Base-by-base conservation (phyloP, 92 coral and sea anemone species). In the Porites rus region DNA sequence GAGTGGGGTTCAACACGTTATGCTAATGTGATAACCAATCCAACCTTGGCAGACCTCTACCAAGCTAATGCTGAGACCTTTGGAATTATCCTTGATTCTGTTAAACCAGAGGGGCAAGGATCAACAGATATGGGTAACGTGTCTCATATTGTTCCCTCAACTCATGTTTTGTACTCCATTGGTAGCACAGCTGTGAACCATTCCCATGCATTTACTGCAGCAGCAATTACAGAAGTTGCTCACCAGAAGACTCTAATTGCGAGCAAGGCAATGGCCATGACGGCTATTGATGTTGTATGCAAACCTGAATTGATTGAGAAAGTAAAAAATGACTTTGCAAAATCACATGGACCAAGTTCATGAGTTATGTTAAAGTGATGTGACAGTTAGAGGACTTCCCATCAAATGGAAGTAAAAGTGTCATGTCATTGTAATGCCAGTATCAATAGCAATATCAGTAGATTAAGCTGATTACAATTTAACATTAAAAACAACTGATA, bases 51-150 rank as follows among this genome's bases (percentile, higher is more conserved):
- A 10, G 87, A 84, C 19, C 91, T 94, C 75, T 94, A 94, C 87
- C 85, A 86, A 86, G 83, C 86, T 16, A 89, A 94, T 84, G 95
- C 93, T 3, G 79, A 80, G 51, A 68, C 84, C 12, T 69, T 89
- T 12, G 97, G 97, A 46, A 77, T 94, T 38, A 63, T 80, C 51
- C 83, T 74, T 56, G 70, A 53, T 25, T 85, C 92, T 1, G 14
- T 18, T 51, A 65, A 8, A 6, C 73, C 58, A 19, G 76, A 19
- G 69, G 82, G 53, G 69, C 24, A n/a, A 5, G 97, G 95, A 51
- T 92, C 97, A 19, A 94, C 97, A 72, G 97, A 94, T 53, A 94
- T 94, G 97, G 97, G 95, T 6, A 94, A 94, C 87, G 93, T 94
- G 21, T 94, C 95, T 6, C 79, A 94, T 13, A 61, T 83, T 16